Conservation (phyloP, 2,888 invertebrate genomes). For the Nymphalis c-album region DNA sequence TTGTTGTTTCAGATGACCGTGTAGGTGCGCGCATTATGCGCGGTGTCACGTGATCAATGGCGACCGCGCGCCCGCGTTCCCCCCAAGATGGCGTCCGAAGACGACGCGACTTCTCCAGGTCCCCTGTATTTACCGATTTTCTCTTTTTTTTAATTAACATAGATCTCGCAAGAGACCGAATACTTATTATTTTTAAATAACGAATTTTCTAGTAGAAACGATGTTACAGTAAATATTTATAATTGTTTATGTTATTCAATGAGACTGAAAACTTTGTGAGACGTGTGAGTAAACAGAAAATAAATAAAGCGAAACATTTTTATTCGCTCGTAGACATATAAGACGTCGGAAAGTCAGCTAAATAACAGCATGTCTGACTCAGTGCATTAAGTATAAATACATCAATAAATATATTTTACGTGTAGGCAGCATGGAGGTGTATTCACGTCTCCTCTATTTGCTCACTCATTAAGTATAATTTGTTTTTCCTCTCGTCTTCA, state of each 20-base stretch:
- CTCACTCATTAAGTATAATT: slow-evolving; percentile 37
- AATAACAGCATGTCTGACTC: slow-evolving; percentile 32
- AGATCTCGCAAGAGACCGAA: no score
- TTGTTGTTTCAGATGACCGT: slow-evolving; percentile 50
- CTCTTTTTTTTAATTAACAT: slow-evolving; percentile 20
- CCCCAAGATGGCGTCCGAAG: slow-evolving; percentile 76
- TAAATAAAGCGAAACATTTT: slow-evolving; percentile 13
- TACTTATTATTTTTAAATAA: no score
- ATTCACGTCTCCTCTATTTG: slow-evolving; percentile 40
- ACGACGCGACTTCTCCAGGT: slow-evolving; percentile 71
- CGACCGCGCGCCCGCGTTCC: slow-evolving; percentile 69
- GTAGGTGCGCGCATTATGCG: slow-evolving; percentile 49
- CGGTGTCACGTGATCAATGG: slow-evolving; percentile 68
- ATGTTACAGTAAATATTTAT: not conserved
- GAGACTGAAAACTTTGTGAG: not conserved
- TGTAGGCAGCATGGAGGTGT: slow-evolving; percentile 39
- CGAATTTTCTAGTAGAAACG: not conserved
- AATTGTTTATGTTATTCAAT: not conserved
- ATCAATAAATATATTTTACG: slow-evolving; percentile 38
- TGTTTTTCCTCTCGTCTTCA: slow-evolving; percentile 42
- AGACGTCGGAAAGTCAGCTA: slow-evolving; percentile 21
- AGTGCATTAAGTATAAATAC: slow-evolving; percentile 39
- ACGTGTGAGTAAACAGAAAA: slow-evolving; percentile 12
- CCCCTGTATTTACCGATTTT: slow-evolving; percentile 53
- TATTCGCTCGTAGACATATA: slow-evolving; percentile 12